Conservation (phyloP, 2,113 vertebrate species). For the Sialia sialis region DNA sequence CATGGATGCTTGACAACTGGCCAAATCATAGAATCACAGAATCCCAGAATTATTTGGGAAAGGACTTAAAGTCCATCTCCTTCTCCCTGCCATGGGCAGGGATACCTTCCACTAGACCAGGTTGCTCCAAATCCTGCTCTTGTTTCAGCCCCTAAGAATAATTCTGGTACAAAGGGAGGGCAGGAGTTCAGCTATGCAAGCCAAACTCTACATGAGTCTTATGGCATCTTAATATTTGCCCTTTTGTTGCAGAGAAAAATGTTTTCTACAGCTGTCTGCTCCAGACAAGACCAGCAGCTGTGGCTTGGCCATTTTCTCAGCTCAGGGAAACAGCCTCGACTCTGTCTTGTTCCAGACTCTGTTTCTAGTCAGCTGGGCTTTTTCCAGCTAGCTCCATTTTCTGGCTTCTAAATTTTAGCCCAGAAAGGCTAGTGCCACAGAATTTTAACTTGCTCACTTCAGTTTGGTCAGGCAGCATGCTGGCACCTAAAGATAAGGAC, state of each 20-base stretch:
- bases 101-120: not conserved
- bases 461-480: not conserved
- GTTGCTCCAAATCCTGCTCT: not conserved
- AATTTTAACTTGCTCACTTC: not conserved
- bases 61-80: not conserved
- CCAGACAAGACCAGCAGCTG: constrained; percentile 31
- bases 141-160: not conserved
- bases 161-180: not conserved
- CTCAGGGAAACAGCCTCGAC: not conserved
- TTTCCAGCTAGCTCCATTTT: not conserved
- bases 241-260: constrained; percentile 15
- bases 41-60: not conserved
- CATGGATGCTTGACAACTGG: not conserved
- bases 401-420: not conserved
- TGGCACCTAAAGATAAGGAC: not conserved
- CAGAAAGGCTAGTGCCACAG: not conserved
- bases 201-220: not conserved
- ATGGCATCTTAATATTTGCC: not conserved
- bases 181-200: not conserved
- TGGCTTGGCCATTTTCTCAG: constrained; percentile 20
- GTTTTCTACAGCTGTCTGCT: constrained; percentile 43
- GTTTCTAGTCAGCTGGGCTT: not conserved
- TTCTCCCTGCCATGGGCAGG: not conserved
- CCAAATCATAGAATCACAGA: not conserved
- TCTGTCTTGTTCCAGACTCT: not conserved